A percentile compares a stretch with the other conserved stretches of the same genome.
phyloP scores from a whole-genome alignment of 1,140 invertebrate genomes.

The Drosophila gunungcola region DNA sequence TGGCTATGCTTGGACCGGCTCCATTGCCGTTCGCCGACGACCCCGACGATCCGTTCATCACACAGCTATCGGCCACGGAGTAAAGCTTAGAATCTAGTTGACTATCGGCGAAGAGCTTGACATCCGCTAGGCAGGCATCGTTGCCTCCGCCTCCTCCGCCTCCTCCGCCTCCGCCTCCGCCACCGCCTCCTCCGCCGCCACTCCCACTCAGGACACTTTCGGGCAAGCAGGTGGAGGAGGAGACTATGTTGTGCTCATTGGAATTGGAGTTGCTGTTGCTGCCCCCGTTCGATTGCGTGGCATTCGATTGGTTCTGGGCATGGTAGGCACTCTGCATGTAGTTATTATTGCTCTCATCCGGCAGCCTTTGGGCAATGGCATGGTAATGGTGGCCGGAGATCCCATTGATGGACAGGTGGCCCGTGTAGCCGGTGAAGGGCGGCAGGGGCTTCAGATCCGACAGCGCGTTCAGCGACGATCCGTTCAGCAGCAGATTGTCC shows the following conservation, averaged over 20 bases:
- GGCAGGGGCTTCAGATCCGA: conserved; percentile 94
- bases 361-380: conserved; percentile 90
- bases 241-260: conserved; percentile 88
- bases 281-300: conserved; percentile 53
- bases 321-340: conserved; percentile 87
- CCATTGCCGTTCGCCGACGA: conserved; percentile 23
- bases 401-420: conserved; percentile 92
- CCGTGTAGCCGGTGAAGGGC: conserved; percentile 93
- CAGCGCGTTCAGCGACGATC: conserved; percentile 87
- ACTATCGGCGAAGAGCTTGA: conserved; percentile 85
- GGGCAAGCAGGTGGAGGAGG: conserved; percentile 88
- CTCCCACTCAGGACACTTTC: conserved; percentile 85
- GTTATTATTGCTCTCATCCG: conserved; percentile 89
- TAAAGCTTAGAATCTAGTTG: conserved; percentile 87
- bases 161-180: conserved; percentile 5
- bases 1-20: conserved; percentile 47
- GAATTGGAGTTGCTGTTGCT: conserved; percentile 51
- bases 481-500: conserved; percentile 88
- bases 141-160: conserved; percentile 35
- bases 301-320: conserved; percentile 70
- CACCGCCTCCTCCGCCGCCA: conserved; percentile 1
- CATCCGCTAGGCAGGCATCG: conserved; percentile 82
- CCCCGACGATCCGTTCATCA: conserved; percentile 62
- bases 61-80: conserved; percentile 86
- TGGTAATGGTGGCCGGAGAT: conserved; percentile 94